phyloP scores from a whole-genome alignment of 2,888 invertebrate genomes.

The Pachliopta kotzebuea region DNA sequence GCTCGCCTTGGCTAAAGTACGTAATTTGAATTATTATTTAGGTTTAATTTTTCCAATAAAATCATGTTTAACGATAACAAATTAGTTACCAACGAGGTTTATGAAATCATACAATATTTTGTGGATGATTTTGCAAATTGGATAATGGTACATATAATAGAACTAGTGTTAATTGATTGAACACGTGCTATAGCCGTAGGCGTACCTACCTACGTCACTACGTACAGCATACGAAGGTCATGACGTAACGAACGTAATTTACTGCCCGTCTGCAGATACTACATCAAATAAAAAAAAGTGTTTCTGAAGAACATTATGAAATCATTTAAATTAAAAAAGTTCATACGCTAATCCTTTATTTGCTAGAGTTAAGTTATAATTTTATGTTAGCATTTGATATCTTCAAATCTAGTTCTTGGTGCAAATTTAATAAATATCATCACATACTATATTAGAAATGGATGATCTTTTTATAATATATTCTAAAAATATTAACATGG shows the following conservation, averaged over 20 bases:
- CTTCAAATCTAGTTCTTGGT: not conserved
- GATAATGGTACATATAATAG: conserved; percentile 7
- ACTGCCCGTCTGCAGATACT: conserved; percentile 60
- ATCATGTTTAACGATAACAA: not conserved
- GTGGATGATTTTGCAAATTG: conserved; percentile 16
- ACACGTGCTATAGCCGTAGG: conserved; percentile 63
- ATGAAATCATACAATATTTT: not conserved
- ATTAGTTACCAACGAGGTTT: not conserved
- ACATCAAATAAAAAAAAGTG: not conserved
- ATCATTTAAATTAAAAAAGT: not conserved
- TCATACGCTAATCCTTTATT: not conserved
- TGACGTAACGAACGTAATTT: conserved; percentile 64
- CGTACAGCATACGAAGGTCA: conserved; percentile 65
- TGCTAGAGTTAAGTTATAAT: not conserved
- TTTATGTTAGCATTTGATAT: not conserved
- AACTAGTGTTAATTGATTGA: conserved; percentile 41
- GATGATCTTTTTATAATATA: not conserved
- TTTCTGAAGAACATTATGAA: not conserved
- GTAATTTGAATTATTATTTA: conserved; percentile 60
- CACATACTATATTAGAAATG: too few relatives aligned
- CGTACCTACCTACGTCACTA: conserved; percentile 70
- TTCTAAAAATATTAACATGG: conserved; percentile 6
- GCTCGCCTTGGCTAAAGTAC: conserved; percentile 77
- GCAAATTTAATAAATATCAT: too few relatives aligned
- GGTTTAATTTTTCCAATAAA: conserved; percentile 37